Evolutionary conservation across 2,888 invertebrate species (phyloP).

Genomic region (Crepidodera aurea): DNA sequence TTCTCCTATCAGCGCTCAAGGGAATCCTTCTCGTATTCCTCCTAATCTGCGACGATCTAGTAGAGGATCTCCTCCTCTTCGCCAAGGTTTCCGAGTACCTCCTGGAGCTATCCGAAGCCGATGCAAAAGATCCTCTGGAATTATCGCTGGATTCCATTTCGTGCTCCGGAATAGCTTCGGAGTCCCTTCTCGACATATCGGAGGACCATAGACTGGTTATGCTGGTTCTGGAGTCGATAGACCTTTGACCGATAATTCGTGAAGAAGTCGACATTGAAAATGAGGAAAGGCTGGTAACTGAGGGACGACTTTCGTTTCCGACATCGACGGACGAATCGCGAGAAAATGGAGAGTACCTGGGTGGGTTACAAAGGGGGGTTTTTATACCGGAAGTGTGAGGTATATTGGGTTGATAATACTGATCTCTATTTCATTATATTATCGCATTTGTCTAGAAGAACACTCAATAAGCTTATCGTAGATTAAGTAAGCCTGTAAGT

Average conservation of each 20-base stretch:
- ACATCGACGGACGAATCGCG: constrained; percentile 60
- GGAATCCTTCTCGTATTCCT: constrained; percentile 66
- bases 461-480: too few relatives aligned
- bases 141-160: constrained; percentile 53
- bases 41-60: constrained; percentile 56
- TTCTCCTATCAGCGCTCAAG: constrained; percentile 65
- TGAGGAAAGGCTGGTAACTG: constrained; percentile 60
- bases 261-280: constrained; percentile 61
- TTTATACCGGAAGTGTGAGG: background rate
- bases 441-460: too few relatives aligned
- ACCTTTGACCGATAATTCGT: constrained; percentile 60
- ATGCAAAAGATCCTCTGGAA: constrained; percentile 56
- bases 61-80: constrained; percentile 55
- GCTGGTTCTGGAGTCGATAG: constrained; percentile 60
- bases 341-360: constrained; percentile 57
- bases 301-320: constrained; percentile 59
- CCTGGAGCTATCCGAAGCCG: constrained; percentile 55
- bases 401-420: background rate
- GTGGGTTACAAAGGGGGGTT: constrained; percentile 12
- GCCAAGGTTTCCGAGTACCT: constrained; percentile 55
- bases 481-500: too few relatives aligned
- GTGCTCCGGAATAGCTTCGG: constrained; percentile 60
- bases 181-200: constrained; percentile 52
- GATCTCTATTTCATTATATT: background rate
- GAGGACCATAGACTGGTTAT: constrained; percentile 59